A percentile compares a stretch with the other conserved stretches of the same genome.
phyloP scores from a whole-genome alignment of 2,797 vertebrate genomes.

The Limosa lapponica region DNA sequence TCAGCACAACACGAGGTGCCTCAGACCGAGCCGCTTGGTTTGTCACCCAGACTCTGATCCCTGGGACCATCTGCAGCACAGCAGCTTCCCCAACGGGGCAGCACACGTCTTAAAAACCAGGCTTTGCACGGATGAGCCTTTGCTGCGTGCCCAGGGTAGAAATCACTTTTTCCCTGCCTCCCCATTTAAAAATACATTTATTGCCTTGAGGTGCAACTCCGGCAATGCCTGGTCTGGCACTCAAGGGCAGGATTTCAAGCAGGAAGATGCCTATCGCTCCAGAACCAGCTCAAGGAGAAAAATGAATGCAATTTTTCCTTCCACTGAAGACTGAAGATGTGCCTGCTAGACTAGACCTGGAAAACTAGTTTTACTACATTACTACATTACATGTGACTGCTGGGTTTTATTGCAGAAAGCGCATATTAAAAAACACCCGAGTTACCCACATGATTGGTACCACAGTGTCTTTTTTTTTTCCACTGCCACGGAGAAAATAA shows the following conservation, averaged over 20 bases:
- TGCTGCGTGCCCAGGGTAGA: neutral
- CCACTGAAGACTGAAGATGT: neutral
- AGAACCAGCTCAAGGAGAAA: neutral
- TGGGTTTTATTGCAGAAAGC: neutral
- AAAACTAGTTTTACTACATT: neutral
- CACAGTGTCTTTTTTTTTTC: neutral
- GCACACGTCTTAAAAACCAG: accelerated
- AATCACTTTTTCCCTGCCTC: neutral
- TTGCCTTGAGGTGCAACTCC: neutral
- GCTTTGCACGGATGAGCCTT: neutral
- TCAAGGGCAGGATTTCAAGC: neutral
- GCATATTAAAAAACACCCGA: neutral
- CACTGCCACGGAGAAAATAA: neutral
- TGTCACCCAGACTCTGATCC: neutral
- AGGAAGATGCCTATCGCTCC: neutral
- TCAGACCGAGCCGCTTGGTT: neutral
- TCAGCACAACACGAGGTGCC: neutral
- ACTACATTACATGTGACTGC: neutral
- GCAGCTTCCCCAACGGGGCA: neutral
- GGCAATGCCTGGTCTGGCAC: neutral
- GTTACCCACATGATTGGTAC: neutral
- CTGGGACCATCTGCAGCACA: neutral
- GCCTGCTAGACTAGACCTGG: neutral
- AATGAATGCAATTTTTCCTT: neutral
- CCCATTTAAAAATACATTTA: neutral